These are phyloP conservation scores for Netelia melanura DNA, from an alignment of 2,888 invertebrate genomes.

Conservation along the genomic window DNA sequence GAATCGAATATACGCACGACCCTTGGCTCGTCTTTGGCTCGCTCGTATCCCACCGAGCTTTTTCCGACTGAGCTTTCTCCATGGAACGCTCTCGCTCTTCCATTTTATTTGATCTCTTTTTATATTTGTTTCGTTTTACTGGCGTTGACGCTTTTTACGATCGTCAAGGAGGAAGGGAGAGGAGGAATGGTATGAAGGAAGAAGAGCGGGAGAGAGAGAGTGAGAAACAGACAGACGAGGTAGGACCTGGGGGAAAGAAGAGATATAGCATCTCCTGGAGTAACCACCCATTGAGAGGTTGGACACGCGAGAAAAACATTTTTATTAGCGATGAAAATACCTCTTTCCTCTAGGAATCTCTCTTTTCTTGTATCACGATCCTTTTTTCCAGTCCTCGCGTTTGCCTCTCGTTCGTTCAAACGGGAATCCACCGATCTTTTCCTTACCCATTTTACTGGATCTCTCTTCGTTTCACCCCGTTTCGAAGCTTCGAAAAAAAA, in stretches of 20 bases:
- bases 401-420: neutral
- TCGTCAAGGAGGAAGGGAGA: neutral
- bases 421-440: neutral
- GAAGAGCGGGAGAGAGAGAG: neutral
- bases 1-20: conserved; percentile 26
- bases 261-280: neutral
- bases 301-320: conserved; percentile 53
- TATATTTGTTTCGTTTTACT: conserved; percentile 21
- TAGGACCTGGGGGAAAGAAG: neutral
- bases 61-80: neutral
- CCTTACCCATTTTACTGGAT: neutral
- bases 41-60: conserved; percentile 11
- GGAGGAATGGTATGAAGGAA: neutral
- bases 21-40: neutral
- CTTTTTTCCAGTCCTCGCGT: neutral
- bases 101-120: conserved; percentile 34
- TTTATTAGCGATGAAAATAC: conserved; percentile 58
- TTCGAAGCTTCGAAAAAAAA: neutral
- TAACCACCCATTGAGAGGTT: conserved; percentile 25
- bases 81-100: neutral
- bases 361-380: neutral
- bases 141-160: conserved; percentile 49
- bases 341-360: conserved; percentile 22
- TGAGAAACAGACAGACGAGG: neutral
- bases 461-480: neutral